These are phyloP conservation scores for Atta colombica DNA, from an alignment of 1,140 invertebrate species.

Conservation along the genomic window DNA sequence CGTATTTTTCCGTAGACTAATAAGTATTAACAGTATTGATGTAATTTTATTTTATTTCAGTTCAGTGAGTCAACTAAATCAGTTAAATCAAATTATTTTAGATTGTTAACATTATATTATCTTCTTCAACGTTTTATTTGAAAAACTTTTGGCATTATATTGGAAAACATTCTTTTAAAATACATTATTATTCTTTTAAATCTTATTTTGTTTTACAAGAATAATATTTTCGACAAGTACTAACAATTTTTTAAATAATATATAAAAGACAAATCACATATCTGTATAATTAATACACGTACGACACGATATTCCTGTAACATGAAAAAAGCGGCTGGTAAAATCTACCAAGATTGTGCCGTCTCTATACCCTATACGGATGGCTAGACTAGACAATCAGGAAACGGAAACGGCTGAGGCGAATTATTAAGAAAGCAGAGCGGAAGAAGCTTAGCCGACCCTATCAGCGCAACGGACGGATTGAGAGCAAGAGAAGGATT, in stretches of 20 bases:
- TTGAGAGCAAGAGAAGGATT: not conserved
- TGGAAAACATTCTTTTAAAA: not conserved
- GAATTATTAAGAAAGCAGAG: constrained; percentile 46
- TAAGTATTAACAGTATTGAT: not conserved
- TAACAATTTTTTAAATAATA: not conserved
- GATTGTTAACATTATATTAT: not conserved
- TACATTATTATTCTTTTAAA: not conserved
- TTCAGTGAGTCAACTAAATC: not conserved
- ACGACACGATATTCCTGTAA: not conserved
- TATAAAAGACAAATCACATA: not conserved
- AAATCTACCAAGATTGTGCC: not conserved
- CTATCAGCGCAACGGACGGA: constrained; percentile 10
- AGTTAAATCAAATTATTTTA: not conserved
- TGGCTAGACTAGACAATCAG: constrained; percentile 4
- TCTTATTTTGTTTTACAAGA: not conserved
- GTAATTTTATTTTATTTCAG: not conserved
- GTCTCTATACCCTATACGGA: too few relatives aligned
- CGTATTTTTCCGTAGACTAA: not conserved
- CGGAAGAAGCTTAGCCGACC: constrained; percentile 16
- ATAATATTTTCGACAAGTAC: not conserved
- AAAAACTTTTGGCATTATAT: not conserved
- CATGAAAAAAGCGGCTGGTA: not conserved
- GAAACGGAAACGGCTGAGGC: constrained; percentile 47
- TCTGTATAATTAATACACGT: not conserved
- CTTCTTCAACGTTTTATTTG: not conserved